Evolutionary conservation across 2,113 vertebrate species (phyloP), one percentile per base, ranked within the genome.

Genomic region (Callithrix jacchus): DNA sequence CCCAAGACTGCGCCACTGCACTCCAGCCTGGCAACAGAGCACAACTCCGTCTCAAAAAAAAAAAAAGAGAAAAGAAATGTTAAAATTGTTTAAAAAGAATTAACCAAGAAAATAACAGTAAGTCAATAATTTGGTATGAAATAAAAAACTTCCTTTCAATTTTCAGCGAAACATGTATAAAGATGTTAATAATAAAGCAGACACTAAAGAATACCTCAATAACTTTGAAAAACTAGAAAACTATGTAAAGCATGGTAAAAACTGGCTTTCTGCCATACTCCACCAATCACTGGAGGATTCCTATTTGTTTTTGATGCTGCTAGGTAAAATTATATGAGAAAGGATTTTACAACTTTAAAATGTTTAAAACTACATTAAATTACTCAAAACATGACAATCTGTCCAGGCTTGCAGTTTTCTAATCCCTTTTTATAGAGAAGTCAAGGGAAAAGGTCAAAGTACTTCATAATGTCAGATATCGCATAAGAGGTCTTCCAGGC

Each of bases 181-280:
- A 91, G 21, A 66, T 49, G 89, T 6, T 74, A 70, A 54, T 80
- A 18, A 35, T 20, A 68, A 32, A 64, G 54, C 3, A 88, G 10
- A 95, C 8, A 11, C 79, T 92, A 79, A 94, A 70, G 35, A 81
- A 97, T 8, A 82, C 30, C 27, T 70, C 18, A 64, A n/a, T 45
- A 91, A 83, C 42, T 71, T 25, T 70, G 45, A 89, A 97, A 94
- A 95, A 58, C 30, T 92, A 58, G 16, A 66, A 87, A 94, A 83
- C 49, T 61, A 76, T 13, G 3, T 85, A 92, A 91, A 74, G 12
- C 30, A 85, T n/a, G 47, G 47, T 17, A 89, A 89, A 94, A 83
- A 68, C 13, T 84, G 35, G 35, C 66, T 89, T 95, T 82, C 77
- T 77, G 73, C 16, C 7, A 93, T 42, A 61, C 11, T 40, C 37